phyloP scores from a whole-genome alignment of 2,888 invertebrate species.

The Perizoma flavofasciatum region DNA sequence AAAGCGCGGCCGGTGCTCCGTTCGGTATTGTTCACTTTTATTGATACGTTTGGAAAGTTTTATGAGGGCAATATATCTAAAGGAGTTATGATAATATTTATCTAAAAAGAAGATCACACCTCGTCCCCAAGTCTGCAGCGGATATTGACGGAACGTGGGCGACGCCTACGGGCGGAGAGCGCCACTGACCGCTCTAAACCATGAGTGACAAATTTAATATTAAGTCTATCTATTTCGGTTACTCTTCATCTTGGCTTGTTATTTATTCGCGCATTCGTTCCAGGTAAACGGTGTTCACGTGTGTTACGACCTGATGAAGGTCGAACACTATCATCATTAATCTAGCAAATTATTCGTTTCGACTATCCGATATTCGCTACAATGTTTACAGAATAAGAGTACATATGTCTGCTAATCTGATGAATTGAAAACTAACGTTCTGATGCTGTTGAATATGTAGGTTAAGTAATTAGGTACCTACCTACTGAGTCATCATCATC shows the following conservation, averaged over 20 bases:
- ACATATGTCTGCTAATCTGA: too few species aligned
- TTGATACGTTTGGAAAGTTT: slow-evolving; percentile 31
- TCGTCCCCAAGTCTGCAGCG: slow-evolving; percentile 62
- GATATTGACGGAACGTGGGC: slow-evolving; percentile 74
- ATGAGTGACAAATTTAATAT: slow-evolving; percentile 67
- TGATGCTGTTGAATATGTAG: slow-evolving; percentile 34
- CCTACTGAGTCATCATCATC: slow-evolving; percentile 38
- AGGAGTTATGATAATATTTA: slow-evolving; percentile 30
- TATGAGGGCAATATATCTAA: slow-evolving; percentile 28
- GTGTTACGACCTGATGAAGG: slow-evolving; percentile 44
- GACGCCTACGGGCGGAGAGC: slow-evolving; percentile 68
- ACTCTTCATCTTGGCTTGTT: slow-evolving; percentile 45
- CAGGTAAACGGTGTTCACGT: slow-evolving; percentile 56
- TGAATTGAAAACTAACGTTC: slow-evolving; percentile 12
- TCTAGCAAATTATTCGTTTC: slow-evolving; percentile 35
- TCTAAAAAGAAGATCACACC: slow-evolving; percentile 44
- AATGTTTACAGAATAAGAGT: too few species aligned
- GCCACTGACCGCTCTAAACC: slow-evolving; percentile 65
- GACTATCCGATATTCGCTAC: neutral
- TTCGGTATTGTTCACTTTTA: slow-evolving; percentile 46
- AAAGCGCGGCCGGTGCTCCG: slow-evolving; percentile 46
- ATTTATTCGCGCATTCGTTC: slow-evolving; percentile 55
- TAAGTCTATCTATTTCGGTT: slow-evolving; percentile 61
- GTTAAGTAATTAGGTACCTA: too few species aligned
- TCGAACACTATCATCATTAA: slow-evolving; percentile 40